Evolutionary conservation across 1,140 invertebrate genomes (phyloP).

Genomic region (Drosophila carrolli): DNA sequence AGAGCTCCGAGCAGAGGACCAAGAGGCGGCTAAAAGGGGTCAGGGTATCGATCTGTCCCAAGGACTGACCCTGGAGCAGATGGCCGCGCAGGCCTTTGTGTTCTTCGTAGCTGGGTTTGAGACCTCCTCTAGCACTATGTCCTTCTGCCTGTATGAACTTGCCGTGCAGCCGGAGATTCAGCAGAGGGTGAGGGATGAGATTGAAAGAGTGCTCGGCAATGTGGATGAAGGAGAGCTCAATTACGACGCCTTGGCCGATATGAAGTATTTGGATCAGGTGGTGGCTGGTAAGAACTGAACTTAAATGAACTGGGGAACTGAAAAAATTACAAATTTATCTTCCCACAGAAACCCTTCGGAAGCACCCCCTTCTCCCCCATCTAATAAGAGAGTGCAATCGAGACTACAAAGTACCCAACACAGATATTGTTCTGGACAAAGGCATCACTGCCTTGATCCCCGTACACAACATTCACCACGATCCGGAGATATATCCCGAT

Average conservation of each 20-base stretch:
- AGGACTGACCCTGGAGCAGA: constrained; percentile 68
- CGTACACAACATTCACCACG: constrained; percentile 86
- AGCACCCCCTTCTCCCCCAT: constrained; percentile 85
- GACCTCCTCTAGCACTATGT: constrained; percentile 83
- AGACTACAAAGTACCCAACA: constrained; percentile 85
- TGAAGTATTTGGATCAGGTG: constrained; percentile 79
- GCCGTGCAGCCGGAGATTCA: constrained; percentile 85
- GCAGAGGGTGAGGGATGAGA: constrained; percentile 85
- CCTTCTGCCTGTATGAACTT: constrained; percentile 84
- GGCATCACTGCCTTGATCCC: constrained; percentile 87
- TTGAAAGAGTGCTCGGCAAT: constrained; percentile 63
- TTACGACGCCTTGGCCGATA: constrained; percentile 76
- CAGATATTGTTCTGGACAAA: constrained; percentile 84
- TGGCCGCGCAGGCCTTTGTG: constrained; percentile 74
- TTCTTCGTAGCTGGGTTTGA: constrained; percentile 82
- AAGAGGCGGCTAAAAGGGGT: constrained; percentile 28
- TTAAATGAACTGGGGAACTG: too few species aligned
- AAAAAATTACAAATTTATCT: neutral
- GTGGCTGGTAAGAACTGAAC: constrained; percentile 68
- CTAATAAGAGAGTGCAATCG: constrained; percentile 84
- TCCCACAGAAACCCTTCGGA: constrained; percentile 83
- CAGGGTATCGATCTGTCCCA: constrained; percentile 58
- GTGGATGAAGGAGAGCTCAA: constrained; percentile 54
- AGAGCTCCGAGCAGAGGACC: constrained; percentile 60
- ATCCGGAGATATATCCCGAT: constrained; percentile 86